Conservation (phyloP, 2,888 invertebrate genomes). For the Steinernema scapterisci region DNA sequence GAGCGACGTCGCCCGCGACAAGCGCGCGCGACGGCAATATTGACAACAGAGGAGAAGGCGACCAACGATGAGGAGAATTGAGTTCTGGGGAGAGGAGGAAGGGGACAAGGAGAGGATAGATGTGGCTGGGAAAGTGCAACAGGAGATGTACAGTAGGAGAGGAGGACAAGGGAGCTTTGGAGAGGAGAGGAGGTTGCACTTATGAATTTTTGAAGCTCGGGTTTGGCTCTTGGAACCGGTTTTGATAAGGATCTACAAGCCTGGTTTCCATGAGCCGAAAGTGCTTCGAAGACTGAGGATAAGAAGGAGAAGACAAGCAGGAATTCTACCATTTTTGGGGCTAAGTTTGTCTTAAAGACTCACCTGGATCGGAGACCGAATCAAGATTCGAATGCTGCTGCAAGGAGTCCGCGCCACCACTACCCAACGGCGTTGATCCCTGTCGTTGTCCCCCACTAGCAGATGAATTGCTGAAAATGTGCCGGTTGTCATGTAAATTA, state of each 20-base stretch:
- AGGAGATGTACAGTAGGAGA: slow-evolving; percentile 15
- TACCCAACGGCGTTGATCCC: slow-evolving; percentile 46
- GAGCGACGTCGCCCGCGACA: neutral
- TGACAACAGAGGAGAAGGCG: neutral
- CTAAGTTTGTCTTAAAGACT: slow-evolving; percentile 22
- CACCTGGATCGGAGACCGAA: slow-evolving; percentile 61
- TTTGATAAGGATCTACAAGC: too few relatives aligned
- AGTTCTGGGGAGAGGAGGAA: neutral
- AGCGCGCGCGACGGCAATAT: slow-evolving; percentile 23
- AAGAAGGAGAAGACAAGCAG: neutral
- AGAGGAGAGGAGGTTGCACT: neutral
- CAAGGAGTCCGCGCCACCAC: slow-evolving; percentile 37
- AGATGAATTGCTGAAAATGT: slow-evolving; percentile 40
- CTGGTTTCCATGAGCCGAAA: too few relatives aligned
- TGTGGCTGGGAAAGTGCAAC: slow-evolving; percentile 24
- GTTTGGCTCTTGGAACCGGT: too few relatives aligned
- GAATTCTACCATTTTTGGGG: slow-evolving; percentile 5
- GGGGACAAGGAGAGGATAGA: slow-evolving; percentile 10
- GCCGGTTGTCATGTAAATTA: too few relatives aligned
- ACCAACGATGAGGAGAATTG: neutral
- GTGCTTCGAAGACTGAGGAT: neutral
- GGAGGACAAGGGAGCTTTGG: too few relatives aligned
- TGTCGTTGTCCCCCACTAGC: slow-evolving; percentile 47
- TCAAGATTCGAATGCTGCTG: slow-evolving; percentile 45
- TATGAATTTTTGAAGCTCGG: too few relatives aligned